Evolutionary conservation across 2,113 vertebrate genomes (phyloP).

Genomic region (Hippotragus niger): DNA sequence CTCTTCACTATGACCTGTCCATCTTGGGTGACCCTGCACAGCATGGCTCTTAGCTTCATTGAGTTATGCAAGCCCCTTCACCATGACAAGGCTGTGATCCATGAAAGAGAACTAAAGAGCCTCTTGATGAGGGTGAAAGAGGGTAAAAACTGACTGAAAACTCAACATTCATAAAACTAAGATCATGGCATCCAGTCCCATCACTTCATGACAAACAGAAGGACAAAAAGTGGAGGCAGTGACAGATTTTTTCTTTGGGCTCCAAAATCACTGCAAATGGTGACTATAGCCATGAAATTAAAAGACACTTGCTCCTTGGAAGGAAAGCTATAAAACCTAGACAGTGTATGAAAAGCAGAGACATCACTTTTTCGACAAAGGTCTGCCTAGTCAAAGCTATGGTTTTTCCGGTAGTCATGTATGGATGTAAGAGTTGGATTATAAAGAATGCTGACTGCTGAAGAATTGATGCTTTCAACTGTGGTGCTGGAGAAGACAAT

Average conservation of each 20-base stretch:
- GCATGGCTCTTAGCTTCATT: background rate
- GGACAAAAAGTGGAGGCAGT: background rate
- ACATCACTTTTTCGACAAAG: background rate
- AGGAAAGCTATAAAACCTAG: background rate
- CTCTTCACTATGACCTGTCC: background rate
- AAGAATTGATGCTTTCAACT: background rate
- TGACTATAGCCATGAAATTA: background rate
- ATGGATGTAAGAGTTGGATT: background rate
- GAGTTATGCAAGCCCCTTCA: background rate
- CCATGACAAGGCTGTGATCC: background rate
- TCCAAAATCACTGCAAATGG: background rate
- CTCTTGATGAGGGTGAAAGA: background rate
- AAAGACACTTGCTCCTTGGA: background rate
- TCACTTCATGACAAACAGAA: background rate
- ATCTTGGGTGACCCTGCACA: background rate
- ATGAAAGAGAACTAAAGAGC: background rate
- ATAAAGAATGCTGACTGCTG: background rate
- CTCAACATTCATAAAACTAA: background rate
- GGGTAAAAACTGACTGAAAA: background rate
- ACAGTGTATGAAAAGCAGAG: background rate
- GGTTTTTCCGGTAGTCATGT: background rate
- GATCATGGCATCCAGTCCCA: background rate
- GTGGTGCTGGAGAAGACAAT: background rate
- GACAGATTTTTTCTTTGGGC: background rate
- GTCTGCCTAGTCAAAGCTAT: background rate